Conservation (phyloP, 2,888 invertebrate species). For the Microchrysa polita region DNA sequence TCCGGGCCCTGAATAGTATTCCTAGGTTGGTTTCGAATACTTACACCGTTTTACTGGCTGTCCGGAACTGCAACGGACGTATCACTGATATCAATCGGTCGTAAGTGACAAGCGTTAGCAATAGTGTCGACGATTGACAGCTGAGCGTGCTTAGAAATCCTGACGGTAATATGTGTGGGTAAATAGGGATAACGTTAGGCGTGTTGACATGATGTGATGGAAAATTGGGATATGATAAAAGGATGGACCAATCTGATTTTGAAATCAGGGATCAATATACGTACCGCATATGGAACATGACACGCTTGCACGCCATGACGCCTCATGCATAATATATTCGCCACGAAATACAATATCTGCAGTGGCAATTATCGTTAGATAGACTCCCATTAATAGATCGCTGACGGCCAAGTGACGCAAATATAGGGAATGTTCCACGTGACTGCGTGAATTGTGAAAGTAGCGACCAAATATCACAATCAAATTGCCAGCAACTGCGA, state of each 20-base stretch:
- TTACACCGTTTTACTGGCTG: constrained; percentile 58
- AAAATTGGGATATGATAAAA: background rate
- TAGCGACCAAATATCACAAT: constrained; percentile 68
- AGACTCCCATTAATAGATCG: constrained; percentile 72
- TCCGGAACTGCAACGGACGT: constrained; percentile 66
- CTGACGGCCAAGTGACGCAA: constrained; percentile 71
- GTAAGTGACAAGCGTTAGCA: constrained; percentile 70
- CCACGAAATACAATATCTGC: constrained; percentile 67
- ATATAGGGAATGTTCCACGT: constrained; percentile 71
- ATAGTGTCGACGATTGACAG: constrained; percentile 70
- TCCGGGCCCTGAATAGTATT: background rate
- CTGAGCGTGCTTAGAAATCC: constrained; percentile 70
- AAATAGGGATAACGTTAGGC: no score
- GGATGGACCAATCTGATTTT: background rate
- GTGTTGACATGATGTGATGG: no score
- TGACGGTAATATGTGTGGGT: constrained; percentile 53
- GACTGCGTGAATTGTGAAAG: constrained; percentile 67
- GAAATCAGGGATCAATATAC: background rate
- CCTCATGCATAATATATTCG: constrained; percentile 68
- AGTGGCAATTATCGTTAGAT: constrained; percentile 69
- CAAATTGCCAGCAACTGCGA: constrained; percentile 69
- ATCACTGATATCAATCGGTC: constrained; percentile 71
- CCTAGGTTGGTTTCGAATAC: constrained; percentile 54
- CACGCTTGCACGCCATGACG: constrained; percentile 68
- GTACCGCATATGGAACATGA: constrained; percentile 69